phyloP scores from a whole-genome alignment of 2,888 invertebrate genomes.

The Epinotia brunnichana region DNA sequence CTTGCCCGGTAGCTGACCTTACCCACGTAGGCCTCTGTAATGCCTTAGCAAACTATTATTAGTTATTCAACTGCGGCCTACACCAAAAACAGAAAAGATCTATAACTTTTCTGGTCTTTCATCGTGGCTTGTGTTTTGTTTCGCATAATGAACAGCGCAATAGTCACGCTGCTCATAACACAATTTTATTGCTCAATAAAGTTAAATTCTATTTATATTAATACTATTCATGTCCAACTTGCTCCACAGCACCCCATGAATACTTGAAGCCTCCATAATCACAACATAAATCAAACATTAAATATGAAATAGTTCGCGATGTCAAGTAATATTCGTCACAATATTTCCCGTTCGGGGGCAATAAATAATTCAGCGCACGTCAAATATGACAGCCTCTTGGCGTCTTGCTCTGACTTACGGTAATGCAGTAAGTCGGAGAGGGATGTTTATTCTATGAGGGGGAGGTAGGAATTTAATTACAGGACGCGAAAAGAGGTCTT shows the following conservation, averaged over 20 bases:
- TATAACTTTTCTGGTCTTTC: no score
- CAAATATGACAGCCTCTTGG: constrained; percentile 28
- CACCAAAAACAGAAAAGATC: no score
- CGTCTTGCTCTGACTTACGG: constrained; percentile 15
- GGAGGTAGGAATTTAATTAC: constrained; percentile 39
- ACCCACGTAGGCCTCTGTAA: no score
- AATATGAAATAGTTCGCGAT: constrained; percentile 41
- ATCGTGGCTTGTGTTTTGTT: no score
- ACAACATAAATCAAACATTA: constrained; percentile 40
- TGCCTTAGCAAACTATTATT: no score
- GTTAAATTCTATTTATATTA: constrained; percentile 21
- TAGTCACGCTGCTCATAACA: neutral
- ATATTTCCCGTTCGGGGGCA: constrained; percentile 21
- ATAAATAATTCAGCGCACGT: constrained; percentile 42
- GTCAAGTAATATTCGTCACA: constrained; percentile 42
- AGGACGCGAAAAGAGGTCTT: constrained; percentile 24
- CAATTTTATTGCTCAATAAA: constrained; percentile 11
- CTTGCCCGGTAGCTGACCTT: no score
- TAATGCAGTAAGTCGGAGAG: constrained; percentile 4
- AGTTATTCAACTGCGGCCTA: no score
- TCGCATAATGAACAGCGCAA: neutral
- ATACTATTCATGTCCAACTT: constrained; percentile 11
- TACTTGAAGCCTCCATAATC: constrained; percentile 38
- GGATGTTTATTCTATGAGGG: constrained; percentile 8
- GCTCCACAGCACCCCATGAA: constrained; percentile 14